Conservation (phyloP, 2,888 invertebrate species). For the Ennomos erosarius region DNA sequence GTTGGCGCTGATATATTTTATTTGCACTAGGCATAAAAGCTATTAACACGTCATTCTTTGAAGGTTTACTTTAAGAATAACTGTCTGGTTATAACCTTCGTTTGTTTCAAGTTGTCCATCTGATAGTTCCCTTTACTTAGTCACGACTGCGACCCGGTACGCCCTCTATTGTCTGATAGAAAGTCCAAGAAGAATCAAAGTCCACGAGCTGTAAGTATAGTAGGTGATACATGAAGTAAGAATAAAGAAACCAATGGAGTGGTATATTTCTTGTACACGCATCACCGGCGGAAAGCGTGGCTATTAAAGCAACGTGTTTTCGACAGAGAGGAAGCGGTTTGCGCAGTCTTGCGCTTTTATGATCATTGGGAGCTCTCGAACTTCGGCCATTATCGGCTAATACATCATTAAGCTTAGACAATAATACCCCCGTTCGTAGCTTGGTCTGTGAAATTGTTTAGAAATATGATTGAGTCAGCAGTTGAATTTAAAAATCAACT, state of each 20-base stretch:
- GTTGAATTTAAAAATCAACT: background rate
- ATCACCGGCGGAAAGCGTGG: too few relatives aligned
- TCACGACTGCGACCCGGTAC: slow-evolving; percentile 32
- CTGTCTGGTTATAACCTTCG: too few relatives aligned
- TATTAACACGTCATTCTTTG: too few relatives aligned
- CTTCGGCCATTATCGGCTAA: slow-evolving; percentile 16
- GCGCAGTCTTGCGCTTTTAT: too few relatives aligned
- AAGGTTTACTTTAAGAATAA: too few relatives aligned
- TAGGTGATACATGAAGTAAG: background rate
- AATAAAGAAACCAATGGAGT: too few relatives aligned
- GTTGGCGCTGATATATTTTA: too few relatives aligned
- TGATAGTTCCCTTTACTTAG: slow-evolving; percentile 8
- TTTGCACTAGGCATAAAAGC: too few relatives aligned
- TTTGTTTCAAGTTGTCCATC: background rate
- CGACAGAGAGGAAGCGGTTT: too few relatives aligned
- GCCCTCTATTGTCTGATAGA: slow-evolving; percentile 39
- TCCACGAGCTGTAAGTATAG: background rate
- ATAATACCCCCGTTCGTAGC: too few relatives aligned
- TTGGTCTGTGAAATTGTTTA: background rate
- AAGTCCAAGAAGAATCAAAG: slow-evolving; percentile 28
- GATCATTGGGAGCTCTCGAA: background rate
- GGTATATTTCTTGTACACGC: too few relatives aligned
- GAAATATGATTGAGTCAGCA: slow-evolving; percentile 1
- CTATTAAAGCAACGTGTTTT: too few relatives aligned
- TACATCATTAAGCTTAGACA: slow-evolving; percentile 1